phyloP scores from a whole-genome alignment of 2,113 vertebrate species.

The Heterotilapia buettikoferi region DNA sequence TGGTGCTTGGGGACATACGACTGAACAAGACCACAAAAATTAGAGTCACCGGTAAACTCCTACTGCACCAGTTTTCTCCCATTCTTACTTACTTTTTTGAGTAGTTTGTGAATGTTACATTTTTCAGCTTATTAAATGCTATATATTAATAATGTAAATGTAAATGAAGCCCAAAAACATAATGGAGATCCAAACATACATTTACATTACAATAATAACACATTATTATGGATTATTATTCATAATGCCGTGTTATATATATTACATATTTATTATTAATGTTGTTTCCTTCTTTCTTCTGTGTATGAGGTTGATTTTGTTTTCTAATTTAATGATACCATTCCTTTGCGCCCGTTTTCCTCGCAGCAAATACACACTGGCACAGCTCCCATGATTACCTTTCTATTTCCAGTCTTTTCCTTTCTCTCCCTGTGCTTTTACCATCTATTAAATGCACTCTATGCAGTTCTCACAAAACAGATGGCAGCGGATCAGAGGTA shows the following conservation, averaged over 20 bases:
- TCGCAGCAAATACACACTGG: not conserved
- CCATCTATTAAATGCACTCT: not conserved
- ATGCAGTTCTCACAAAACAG: not conserved
- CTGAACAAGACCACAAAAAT: slow-evolving; percentile 2
- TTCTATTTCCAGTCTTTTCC: not conserved
- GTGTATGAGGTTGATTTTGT: not conserved
- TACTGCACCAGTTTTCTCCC: not conserved
- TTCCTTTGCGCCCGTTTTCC: not conserved
- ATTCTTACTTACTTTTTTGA: not conserved
- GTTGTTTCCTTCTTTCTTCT: not conserved
- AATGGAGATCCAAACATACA: not conserved
- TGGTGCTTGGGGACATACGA: not conserved
- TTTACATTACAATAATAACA: not conserved
- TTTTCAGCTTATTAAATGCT: not conserved
- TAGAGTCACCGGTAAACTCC: not conserved
- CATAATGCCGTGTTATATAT: not conserved
- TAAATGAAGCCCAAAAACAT: not conserved
- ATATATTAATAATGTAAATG: not conserved
- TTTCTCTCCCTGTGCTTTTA: not conserved
- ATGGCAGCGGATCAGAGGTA: not conserved
- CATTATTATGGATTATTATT: not conserved
- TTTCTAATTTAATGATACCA: not conserved
- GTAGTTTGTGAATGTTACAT: not conserved
- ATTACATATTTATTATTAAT: not conserved
- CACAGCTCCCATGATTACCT: not conserved